Percentiles rank a stretch among this genome's conserved stretches.
Conservation (phyloP, 2,888 invertebrate genomes). For the Choreutis nemorana region DNA sequence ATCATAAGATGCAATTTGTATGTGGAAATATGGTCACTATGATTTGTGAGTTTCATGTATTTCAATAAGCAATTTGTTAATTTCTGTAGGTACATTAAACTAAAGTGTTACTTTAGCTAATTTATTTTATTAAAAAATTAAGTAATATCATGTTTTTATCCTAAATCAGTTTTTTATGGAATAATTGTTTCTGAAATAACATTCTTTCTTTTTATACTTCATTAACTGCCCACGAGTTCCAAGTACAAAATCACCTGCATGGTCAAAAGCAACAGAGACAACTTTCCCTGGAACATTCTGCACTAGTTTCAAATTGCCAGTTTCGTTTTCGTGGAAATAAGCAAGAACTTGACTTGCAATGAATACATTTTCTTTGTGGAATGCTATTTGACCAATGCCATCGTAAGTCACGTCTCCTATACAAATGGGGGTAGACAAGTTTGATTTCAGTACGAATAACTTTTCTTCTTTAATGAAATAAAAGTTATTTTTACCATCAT, state of each 20-base stretch:
- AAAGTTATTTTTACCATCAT: slow-evolving; percentile 42
- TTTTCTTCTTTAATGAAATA: slow-evolving; percentile 39
- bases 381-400: slow-evolving; percentile 41
- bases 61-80: too few relatives aligned
- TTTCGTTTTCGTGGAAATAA: slow-evolving; percentile 40
- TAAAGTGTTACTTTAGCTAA: too few relatives aligned
- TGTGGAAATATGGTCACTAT: too few relatives aligned
- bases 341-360: slow-evolving; percentile 34
- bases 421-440: slow-evolving; percentile 21
- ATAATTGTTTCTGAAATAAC: slow-evolving; percentile 20
- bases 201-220: slow-evolving; percentile 34
- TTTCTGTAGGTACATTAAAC: too few relatives aligned
- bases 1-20: too few relatives aligned
- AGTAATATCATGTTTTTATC: slow-evolving; percentile 1
- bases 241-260: slow-evolving; percentile 31
- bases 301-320: slow-evolving; percentile 27
- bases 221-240: slow-evolving; percentile 34
- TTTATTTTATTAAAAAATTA: slow-evolving; percentile 2
- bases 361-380: slow-evolving; percentile 32
- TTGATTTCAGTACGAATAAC: slow-evolving; percentile 32
- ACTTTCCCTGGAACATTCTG: slow-evolving; percentile 30
- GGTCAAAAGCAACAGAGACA: slow-evolving; percentile 43
- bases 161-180: too few relatives aligned
- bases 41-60: too few relatives aligned
- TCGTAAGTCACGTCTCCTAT: slow-evolving; percentile 33